A percentile compares a stretch with the other conserved stretches of the same genome.
These are phyloP conservation scores for Chaetophractus vellerosus DNA, from an alignment of 2,797 vertebrate genomes.

Conservation along the genomic window DNA sequence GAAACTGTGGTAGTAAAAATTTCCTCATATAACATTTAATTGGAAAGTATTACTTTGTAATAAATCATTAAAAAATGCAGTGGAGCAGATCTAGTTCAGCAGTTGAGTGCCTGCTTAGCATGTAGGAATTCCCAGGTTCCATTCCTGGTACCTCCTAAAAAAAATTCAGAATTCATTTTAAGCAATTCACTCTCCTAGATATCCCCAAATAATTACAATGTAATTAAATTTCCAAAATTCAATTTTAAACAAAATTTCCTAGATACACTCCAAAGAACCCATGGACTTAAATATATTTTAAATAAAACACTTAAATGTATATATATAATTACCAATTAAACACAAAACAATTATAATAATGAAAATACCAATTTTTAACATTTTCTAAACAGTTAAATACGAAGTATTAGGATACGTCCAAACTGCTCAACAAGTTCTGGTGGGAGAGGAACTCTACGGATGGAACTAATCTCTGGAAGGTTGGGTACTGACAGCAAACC, in stretches of 20 bases:
- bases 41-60: background rate
- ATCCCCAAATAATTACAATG: constrained; percentile 13
- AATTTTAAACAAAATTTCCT: background rate
- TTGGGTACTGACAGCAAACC: constrained; percentile 95
- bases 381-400: constrained; percentile 50
- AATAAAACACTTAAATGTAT: constrained; percentile 3
- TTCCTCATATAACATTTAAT: background rate
- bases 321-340: background rate
- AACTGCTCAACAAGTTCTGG: constrained; percentile 99
- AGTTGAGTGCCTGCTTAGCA: too few relatives aligned
- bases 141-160: too few relatives aligned
- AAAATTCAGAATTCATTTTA: constrained; percentile 18
- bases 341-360: constrained; percentile 7
- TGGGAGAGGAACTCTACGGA: constrained; percentile 96
- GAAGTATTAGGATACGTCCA: constrained; percentile 95
- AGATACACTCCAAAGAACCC: background rate
- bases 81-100: too few relatives aligned
- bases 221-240: constrained; percentile 20
- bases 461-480: constrained; percentile 96
- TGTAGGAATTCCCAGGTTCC: too few relatives aligned
- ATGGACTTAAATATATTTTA: constrained; percentile 3
- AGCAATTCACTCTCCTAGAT: background rate
- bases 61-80: background rate
- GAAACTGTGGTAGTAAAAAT: background rate
- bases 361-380: constrained; percentile 28